phyloP scores from a whole-genome alignment of 1,140 invertebrate species.

The Teleopsis dalmanni region DNA sequence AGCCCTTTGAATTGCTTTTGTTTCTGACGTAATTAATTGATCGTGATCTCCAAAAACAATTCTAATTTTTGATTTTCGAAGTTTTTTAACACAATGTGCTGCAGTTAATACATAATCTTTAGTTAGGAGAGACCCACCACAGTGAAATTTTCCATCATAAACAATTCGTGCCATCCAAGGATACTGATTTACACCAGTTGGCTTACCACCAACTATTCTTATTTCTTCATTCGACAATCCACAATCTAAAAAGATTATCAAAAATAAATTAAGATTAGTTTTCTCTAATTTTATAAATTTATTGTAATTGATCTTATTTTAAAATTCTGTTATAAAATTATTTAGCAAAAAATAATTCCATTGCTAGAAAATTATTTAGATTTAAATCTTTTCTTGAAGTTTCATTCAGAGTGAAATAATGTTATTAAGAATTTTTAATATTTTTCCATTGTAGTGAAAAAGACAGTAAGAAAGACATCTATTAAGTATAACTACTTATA shows the following conservation, averaged over 20 bases:
- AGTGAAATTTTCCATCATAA: slow-evolving; percentile 82
- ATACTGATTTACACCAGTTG: slow-evolving; percentile 71
- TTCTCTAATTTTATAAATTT: background rate
- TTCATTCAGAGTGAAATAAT: background rate
- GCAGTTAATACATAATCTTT: slow-evolving; percentile 62
- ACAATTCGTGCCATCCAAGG: slow-evolving; percentile 74
- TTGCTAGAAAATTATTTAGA: background rate
- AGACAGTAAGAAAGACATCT: no score
- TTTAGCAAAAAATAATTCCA: background rate
- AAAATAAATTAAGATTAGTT: background rate
- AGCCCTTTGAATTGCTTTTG: slow-evolving; percentile 66
- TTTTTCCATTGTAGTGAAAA: background rate
- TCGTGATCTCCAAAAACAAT: slow-evolving; percentile 75
- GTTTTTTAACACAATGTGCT: slow-evolving; percentile 61
- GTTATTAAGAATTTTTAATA: background rate
- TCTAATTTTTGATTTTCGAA: slow-evolving; percentile 69
- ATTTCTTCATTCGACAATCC: slow-evolving; percentile 64
- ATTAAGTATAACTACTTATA: no score
- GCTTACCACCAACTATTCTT: slow-evolving; percentile 60
- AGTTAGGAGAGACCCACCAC: slow-evolving; percentile 76
- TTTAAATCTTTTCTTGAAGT: background rate
- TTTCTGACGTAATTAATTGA: slow-evolving; percentile 67
- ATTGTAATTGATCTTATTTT: background rate
- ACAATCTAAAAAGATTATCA: slow-evolving; percentile 59
- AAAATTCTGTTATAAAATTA: background rate